Base-by-base conservation (phyloP, 2,113 vertebrate genomes). In the Alces alces region DNA sequence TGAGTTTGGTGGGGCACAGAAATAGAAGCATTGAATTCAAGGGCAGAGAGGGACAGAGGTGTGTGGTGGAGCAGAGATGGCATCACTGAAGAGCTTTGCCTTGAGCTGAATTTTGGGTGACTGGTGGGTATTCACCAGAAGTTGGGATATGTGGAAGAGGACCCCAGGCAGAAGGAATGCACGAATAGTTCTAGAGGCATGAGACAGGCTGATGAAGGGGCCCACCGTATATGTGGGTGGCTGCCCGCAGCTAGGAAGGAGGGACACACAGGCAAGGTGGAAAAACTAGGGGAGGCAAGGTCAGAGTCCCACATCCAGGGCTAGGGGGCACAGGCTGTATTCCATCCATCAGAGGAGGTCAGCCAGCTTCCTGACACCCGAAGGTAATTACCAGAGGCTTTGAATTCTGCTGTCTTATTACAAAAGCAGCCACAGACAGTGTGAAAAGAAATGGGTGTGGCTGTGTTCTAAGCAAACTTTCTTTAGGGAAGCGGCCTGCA, bases 191-290 rank as follows among this genome's bases (percentile, higher is more conserved):
- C 13, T 11, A 50, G 70, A 64, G 52, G n/a, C 57, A 57, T 25
- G 28, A 10, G 16, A 21, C 12, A 33, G 55, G 6, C 28, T 64
- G 91, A 28, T 33, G 64, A 19, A 2, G 54, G 54, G 0, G 17
- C 14, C 0, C 0, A 33, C 33, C 11, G 3, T 4, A 13, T 33
- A 4, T 1, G 23, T 1, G 1, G 15, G 21, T 23, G 1, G 13
- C 79, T 17, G 1, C 10, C 8, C 1, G 2, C 1, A 36, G 14
- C 36, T 58, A 8, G 2, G 2, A 23, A 84, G 9, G 19, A 43
- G 1, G 0, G 3, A 43, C 13, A 11, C 58, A n/a, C 39, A 50
- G 27, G 14, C 6, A 5, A 12, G 50, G 66, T 7, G 25, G 15
- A 36, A 73, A 55, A 39, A 7, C 25, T 6, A 10, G 2, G 6